Evolutionary conservation across 2,797 vertebrate genomes (phyloP), one percentile per base, ranked within the genome.

Genomic region (Poecilia picta): DNA sequence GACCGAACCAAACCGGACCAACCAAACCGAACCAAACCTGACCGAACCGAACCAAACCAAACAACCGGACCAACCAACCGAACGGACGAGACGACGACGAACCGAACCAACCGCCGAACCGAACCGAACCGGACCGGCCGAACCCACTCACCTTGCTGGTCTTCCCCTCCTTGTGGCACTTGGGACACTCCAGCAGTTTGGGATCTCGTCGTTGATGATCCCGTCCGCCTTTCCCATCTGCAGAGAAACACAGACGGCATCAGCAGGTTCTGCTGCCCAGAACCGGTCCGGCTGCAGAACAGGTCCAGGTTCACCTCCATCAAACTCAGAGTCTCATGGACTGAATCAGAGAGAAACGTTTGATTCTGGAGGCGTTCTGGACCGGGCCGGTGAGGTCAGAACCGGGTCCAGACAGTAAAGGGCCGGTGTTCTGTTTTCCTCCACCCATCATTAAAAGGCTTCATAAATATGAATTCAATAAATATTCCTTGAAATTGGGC

Each of bases 101-200:
- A n/a, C n/a, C n/a, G n/a, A n/a, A n/a, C n/a, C n/a, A n/a, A n/a
- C n/a, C n/a, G n/a, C n/a, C n/a, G n/a, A n/a, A n/a, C n/a, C n/a
- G n/a, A n/a, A n/a, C n/a, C n/a, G n/a, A n/a, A n/a, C n/a, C n/a
- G n/a, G n/a, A n/a, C n/a, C n/a, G n/a, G n/a, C n/a, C n/a, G n/a
- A n/a, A n/a, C n/a, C n/a, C n/a, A n/a, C 94, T 87, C 89, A 98
- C 98, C 98, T 99, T 99, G 93, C 97, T 98, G 86, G 98, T 99
- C 89, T 99, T 99, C 79, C 98, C 98, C 77, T 98, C 98, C 13
- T 99, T 98, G 94, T 98, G 98, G 93, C 98, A 99, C 95, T 98
- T 99, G 0, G 98, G 98, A 95, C 98, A 99, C 92, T 99, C 98
- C 98, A 99, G 93, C 98, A 99, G 95, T 99, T 99, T 3, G 98